Conservation (phyloP, 2,113 vertebrate species). For the Paedocypris sp. region DNA sequence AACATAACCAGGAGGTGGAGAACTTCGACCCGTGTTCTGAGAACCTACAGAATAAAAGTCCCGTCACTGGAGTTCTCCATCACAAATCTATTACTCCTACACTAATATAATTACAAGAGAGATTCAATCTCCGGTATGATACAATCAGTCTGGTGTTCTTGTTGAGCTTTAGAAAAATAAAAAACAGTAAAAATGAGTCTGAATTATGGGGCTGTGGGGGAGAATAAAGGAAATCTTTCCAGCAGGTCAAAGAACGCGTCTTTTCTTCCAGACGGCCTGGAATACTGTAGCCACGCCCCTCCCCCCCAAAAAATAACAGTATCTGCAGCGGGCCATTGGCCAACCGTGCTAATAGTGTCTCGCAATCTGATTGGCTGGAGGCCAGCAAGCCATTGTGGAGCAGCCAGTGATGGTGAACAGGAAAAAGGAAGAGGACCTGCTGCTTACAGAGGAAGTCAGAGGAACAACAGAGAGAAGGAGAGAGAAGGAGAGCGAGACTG, state of each 20-base stretch:
- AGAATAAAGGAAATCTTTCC: conserved; percentile 26
- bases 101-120: no score
- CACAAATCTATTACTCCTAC: no score
- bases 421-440: conserved; percentile 83
- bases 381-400: conserved; percentile 71
- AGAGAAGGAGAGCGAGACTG: neutral
- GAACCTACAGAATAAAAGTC: conserved; percentile 68
- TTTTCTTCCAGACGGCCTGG: conserved; percentile 22
- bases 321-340: conserved; percentile 43
- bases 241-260: conserved; percentile 9
- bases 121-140: no score
- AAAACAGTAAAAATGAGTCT: no score
- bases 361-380: conserved; percentile 63
- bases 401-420: conserved; percentile 68
- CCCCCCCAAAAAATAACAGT: conserved; percentile 22
- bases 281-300: conserved; percentile 7
- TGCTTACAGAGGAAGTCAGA: conserved; percentile 79
- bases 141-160: no score
- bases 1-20: conserved; percentile 88
- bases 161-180: no score
- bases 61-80: no score
- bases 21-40: conserved; percentile 85
- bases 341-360: conserved; percentile 46
- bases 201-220: conserved; percentile 15
- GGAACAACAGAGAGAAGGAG: conserved; percentile 55